Base-by-base conservation (phyloP, 2,113 vertebrate species). In the Cheilinus undulatus region DNA sequence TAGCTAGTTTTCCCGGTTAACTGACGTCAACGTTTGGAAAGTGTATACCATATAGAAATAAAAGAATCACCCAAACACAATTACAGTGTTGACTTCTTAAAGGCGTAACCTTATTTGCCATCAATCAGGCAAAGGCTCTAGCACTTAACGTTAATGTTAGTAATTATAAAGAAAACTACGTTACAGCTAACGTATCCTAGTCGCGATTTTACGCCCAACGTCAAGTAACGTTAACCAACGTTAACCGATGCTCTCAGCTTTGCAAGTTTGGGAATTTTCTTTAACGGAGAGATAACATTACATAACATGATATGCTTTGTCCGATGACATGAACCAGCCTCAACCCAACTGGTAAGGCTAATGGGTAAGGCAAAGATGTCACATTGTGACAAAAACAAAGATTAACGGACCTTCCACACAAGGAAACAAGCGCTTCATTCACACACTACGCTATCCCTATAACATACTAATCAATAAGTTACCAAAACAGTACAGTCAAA, bases 191-290 rank as follows among this genome's bases (percentile, higher is more conserved):
- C 61, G 32, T 48, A 5, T 9, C 5, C 6, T 7, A 20, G 24
- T 56, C 32, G 34, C 13, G 50, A 48, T n/a, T 77, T 60, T 1
- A 43, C 62, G 62, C 24, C n/a, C 19, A 38, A 73, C 48, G 60
- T 61, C 23, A 46, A 30, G 45, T 36, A 73, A 50, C 40, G 28
- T 24, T 36, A 22, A 57, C 36, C 5, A 83, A 73, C 73, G n/a
- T n/a, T 34, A 3, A 3, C 63, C n/a, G n/a, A n/a, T n/a, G n/a
- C 69, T 53, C 8, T 10, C 30, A 3, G 42, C 17, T 40, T 9
- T 17, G 1, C 7, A 52, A 46, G 24, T 77, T 52, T 38, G 24
- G 22, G 15, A 3, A 23, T 0, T 5, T 23, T 19, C 20, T 17
- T 42, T 13, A 15, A 17, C 24, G 19, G 8, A 40, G 2, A 11